These are phyloP conservation scores for Protonemura montana DNA, from an alignment of 2,888 invertebrate genomes.

Conservation along the genomic window DNA sequence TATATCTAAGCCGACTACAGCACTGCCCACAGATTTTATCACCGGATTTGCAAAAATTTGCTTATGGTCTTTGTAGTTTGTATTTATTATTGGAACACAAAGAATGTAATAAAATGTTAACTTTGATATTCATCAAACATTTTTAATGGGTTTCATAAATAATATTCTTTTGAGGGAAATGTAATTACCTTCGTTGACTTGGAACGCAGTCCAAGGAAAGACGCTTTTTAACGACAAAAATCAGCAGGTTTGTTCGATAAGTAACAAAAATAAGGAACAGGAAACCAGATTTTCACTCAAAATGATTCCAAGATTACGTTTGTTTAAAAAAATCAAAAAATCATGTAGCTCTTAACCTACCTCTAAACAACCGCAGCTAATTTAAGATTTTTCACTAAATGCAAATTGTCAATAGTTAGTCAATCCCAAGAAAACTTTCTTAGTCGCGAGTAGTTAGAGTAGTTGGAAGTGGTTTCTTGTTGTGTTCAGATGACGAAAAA, in stretches of 20 bases:
- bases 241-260: no score
- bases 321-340: no score
- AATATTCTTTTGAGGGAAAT: not conserved
- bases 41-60: not conserved
- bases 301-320: no score
- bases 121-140: not conserved
- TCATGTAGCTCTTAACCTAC: not conserved
- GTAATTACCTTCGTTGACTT: not conserved
- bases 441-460: not conserved
- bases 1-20: not conserved
- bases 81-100: not conserved
- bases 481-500: slow-evolving; percentile 21
- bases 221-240: not conserved
- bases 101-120: not conserved
- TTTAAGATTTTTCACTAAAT: no score
- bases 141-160: not conserved
- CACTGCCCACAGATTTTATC: not conserved
- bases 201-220: not conserved
- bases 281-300: no score
- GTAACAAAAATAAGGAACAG: no score
- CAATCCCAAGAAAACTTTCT: not conserved
- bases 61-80: not conserved
- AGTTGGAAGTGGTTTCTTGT: slow-evolving; percentile 30
- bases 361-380: not conserved
- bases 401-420: not conserved